These are phyloP conservation scores for Drosophila picticornis DNA, from an alignment of 2,888 invertebrate genomes.

Conservation along the genomic window DNA sequence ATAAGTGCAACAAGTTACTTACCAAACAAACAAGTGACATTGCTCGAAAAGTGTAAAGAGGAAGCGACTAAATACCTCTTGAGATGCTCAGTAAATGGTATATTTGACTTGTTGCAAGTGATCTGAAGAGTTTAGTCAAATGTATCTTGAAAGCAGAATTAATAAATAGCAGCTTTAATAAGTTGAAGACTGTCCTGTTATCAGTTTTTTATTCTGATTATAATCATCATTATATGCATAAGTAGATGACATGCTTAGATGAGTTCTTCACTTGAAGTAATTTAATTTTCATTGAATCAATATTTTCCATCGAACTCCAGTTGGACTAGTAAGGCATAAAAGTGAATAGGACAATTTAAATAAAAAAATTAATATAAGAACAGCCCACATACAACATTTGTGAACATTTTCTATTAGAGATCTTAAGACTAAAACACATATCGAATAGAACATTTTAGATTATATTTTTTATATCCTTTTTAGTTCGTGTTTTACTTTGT, in stretches of 20 bases:
- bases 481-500: not conserved
- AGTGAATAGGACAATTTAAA: not conserved
- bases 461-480: not conserved
- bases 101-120: not conserved
- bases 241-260: not conserved
- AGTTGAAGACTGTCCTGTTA: not conserved
- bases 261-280: not conserved
- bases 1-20: conserved; percentile 55
- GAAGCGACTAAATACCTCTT: not conserved
- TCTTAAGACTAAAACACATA: not conserved
- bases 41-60: not conserved
- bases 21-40: conserved; percentile 33
- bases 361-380: not conserved
- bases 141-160: not conserved
- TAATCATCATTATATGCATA: not conserved
- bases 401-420: not conserved
- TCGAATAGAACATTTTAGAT: not conserved
- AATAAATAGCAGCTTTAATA: not conserved
- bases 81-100: not conserved
- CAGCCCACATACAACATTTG: not conserved
- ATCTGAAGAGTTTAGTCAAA: not conserved
- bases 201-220: not conserved
- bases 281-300: no score
- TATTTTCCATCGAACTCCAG: not conserved
- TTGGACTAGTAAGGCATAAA: not conserved